Evolutionary conservation across 2,888 invertebrate genomes (phyloP), one percentile per base, ranked within the genome.

Genomic region (Malachius bipustulatus): DNA sequence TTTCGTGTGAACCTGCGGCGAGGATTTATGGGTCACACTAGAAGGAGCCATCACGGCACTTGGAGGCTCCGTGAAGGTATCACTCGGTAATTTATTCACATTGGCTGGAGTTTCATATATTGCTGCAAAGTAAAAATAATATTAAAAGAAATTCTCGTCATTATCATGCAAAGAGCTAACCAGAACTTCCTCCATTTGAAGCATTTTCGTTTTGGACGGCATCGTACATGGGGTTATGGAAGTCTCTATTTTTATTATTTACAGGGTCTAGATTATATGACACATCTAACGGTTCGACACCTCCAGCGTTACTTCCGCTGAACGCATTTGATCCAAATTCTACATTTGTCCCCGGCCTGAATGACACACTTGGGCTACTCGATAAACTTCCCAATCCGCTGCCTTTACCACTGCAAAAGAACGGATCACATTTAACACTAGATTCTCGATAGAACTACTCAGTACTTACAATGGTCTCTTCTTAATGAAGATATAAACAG

Each of bases 141-240:
- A 14, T 11, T 27, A 36, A 4, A n/a, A 34, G 16, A 26, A 41
- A 38, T 37, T 16, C 4, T 4, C 29, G 13, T 19, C 6, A 19
- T 8, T 19, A 19, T 19, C 14, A 13, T 36, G 16, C 11, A 13
- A 19, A 11, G 12, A 26, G 10, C 48, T 62, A 64, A 60, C 72
- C 72, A 52, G 69, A 66, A 49, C 61, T 63, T 47, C 75, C 72
- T 43, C 71, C 72, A 45, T 73, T 62, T 16, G 69, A 64, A 46
- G 73, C 73, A 14, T 66, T 63, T 47, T 60, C 67, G 44, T 77
- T 68, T 47, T 80, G 78, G 36, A 82, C 82, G 31, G 88, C 89
- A 56, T 97, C 96, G 63, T 96, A 97, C 85, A 96, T 93, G 31
- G 96, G 96, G 67, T 97, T 97, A 55, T 88, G 84, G 69, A 97